Evolutionary conservation across 30 jellyfish, hydroid and myxozoan genomes (phyloP), one percentile per base, ranked within the genome.

Genomic region (Turritopsis rubra): DNA sequence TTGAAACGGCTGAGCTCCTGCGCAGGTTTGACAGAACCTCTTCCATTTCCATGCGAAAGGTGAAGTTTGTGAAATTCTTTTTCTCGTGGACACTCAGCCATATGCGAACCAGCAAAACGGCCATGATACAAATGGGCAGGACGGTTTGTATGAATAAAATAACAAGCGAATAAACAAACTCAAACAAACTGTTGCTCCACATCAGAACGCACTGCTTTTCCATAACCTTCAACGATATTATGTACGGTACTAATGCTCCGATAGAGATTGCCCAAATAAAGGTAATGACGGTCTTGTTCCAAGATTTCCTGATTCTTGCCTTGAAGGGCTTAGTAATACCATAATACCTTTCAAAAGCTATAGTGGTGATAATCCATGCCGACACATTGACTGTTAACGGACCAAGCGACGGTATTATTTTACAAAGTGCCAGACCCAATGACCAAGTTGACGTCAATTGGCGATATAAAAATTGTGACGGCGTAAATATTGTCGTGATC

Each of bases 311-410:
- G 60, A 41, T 4, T 66, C 17, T 22, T n/a, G 76, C 8, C 17
- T 66, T 5, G 17, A 66, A 3, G 8, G 96, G 96, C n/a, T 66
- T 82, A 0, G 79, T 86, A 71, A 88, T 88, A 53, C 96, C 96
- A 24, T 88, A 85, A 65, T 88, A 88, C 24, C 96, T 85, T 54
- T 88, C 96, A 19, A 75, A 52, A 21, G 96, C 96, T 21, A 88
- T 88, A 85, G 91, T 88, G 19, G 90, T 72, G 18, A 88, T 73
- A 28, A 88, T 75, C 96, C 96, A 88, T 1, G 96, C 72, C 21
- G 96, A 88, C 7, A 81, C 96, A 70, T 88, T 88, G 27, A 88
- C 96, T 0, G 89, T 54, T 18, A 88, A 52, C 28, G 96, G 96
- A 60, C 79, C 96, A 8, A 88, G 53, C 20, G 88, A 85, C 9